Conservation (phyloP, 2,888 invertebrate species). For the Marasmarcha lunaedactyla region DNA sequence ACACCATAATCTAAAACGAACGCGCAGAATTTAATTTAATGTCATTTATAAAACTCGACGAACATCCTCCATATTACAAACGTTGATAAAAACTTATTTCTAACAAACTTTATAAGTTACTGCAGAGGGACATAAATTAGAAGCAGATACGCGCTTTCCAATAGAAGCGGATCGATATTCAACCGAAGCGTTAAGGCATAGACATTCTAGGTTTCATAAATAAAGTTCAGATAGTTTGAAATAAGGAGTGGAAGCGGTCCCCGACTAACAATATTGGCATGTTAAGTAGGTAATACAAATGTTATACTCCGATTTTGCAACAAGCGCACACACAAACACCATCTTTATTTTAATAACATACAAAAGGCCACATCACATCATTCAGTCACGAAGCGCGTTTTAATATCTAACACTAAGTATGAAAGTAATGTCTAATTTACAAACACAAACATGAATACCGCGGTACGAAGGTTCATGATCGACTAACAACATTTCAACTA, state of each 20-base stretch:
- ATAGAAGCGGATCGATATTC: conserved; percentile 34
- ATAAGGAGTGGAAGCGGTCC: conserved; percentile 33
- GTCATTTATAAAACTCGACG: conserved; percentile 53
- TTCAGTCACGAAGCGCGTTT: conserved; percentile 68
- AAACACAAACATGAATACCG: conserved; percentile 26
- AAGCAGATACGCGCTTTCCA: too few species aligned
- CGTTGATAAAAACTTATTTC: conserved; percentile 63
- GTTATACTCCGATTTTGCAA: conserved; percentile 47
- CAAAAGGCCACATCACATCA: conserved; percentile 70
- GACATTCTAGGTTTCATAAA: conserved; percentile 17
- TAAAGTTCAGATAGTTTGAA: conserved; percentile 22
- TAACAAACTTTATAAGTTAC: conserved; percentile 45
- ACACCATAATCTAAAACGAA: conserved; percentile 37
- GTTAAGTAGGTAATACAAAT: conserved; percentile 37
- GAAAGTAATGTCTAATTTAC: conserved; percentile 43
- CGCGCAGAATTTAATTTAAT: conserved; percentile 57
- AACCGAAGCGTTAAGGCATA: conserved; percentile 41
- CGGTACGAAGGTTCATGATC: conserved; percentile 24
- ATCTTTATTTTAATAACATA: conserved; percentile 52
- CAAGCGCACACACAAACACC: conserved; percentile 57
- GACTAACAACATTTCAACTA: conserved; percentile 33
- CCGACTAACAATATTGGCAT: conserved; percentile 29
- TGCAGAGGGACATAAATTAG: conserved; percentile 17
- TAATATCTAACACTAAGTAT: conserved; percentile 28
- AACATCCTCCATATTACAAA: conserved; percentile 56